Evolutionary conservation across 2,113 vertebrate genomes (phyloP).

Genomic region (Atlantisia rogersi): DNA sequence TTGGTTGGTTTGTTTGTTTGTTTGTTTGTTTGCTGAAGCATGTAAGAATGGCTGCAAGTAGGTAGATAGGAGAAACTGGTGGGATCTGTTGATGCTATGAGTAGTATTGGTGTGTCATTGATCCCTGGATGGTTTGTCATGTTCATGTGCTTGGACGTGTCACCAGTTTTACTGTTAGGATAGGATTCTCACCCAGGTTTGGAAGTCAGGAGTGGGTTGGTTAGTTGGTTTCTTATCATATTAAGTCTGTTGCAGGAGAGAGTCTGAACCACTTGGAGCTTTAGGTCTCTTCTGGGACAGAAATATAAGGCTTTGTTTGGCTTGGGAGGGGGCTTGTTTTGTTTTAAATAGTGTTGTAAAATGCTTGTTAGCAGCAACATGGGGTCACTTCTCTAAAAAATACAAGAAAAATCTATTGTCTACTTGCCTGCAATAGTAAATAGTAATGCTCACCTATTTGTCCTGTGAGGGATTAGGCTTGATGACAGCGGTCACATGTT

Average conservation of each 20-base stretch:
- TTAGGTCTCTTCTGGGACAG: not conserved
- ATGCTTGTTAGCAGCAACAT: not conserved
- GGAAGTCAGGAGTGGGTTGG: not conserved
- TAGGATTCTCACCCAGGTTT: not conserved
- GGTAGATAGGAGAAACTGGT: not conserved
- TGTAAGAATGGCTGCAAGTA: not conserved
- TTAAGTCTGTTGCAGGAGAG: not conserved
- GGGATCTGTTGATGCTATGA: not conserved
- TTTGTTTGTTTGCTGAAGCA: not conserved
- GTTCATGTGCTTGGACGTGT: not conserved
- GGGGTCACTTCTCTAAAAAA: not conserved
- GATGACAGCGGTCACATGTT: not conserved
- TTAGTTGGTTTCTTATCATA: not conserved
- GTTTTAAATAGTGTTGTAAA: not conserved
- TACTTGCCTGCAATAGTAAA: not conserved
- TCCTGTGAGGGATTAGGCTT: not conserved
- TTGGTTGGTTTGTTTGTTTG: fast-evolving
- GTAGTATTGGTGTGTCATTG: fast-evolving
- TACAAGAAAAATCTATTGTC: not conserved
- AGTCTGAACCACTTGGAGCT: not conserved
- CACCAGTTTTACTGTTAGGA: not conserved
- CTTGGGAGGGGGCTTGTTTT: not conserved
- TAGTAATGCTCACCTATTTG: not conserved
- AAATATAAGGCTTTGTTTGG: not conserved
- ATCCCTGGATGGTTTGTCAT: not conserved